These are phyloP conservation scores for Halichondria panicea DNA, from an alignment of 37 sponge, comb jelly and placozoan genomes.

Conservation along the genomic window DNA sequence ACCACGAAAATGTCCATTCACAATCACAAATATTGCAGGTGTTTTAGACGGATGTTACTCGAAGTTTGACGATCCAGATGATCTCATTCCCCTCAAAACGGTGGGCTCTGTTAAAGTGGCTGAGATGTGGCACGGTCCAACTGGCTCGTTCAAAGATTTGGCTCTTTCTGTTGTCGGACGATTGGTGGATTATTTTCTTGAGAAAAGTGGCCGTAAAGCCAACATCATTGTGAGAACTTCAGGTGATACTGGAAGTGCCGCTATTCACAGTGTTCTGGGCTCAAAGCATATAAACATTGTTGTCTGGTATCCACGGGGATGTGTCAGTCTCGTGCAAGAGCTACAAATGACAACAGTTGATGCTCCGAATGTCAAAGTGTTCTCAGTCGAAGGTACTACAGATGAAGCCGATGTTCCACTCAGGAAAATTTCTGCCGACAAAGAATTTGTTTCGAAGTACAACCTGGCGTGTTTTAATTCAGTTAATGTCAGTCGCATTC, in stretches of 20 bases:
- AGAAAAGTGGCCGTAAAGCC: slow-evolving; percentile 23
- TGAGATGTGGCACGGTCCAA: slow-evolving; percentile 77
- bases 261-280: slow-evolving; percentile 54
- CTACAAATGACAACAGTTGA: slow-evolving; percentile 71
- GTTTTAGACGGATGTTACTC: slow-evolving; percentile 33
- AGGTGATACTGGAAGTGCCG: slow-evolving; percentile 80
- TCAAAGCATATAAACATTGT: slow-evolving; percentile 23
- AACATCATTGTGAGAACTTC: slow-evolving; percentile 48
- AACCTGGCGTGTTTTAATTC: slow-evolving; percentile 57
- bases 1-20: too few species aligned
- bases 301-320: slow-evolving; percentile 54
- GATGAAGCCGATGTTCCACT: slow-evolving; percentile 60
- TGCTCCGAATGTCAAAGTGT: slow-evolving; percentile 45
- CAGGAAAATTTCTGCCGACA: slow-evolving; percentile 35
- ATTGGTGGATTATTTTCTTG: slow-evolving; percentile 49
- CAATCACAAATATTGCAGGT: slow-evolving; percentile 28
- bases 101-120: slow-evolving; percentile 32
- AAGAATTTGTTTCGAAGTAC: slow-evolving; percentile 31
- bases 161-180: slow-evolving; percentile 30
- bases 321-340: slow-evolving; percentile 57
- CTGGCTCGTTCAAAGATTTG: slow-evolving; percentile 77
- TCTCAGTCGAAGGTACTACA: slow-evolving; percentile 33
- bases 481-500: slow-evolving; percentile 61
- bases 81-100: slow-evolving; percentile 19
- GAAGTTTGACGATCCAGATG: slow-evolving; percentile 31